Percentiles rank a stretch among this genome's conserved stretches.
Evolutionary conservation across 2,888 invertebrate genomes (phyloP).

Genomic region (Portevinia maculata): DNA sequence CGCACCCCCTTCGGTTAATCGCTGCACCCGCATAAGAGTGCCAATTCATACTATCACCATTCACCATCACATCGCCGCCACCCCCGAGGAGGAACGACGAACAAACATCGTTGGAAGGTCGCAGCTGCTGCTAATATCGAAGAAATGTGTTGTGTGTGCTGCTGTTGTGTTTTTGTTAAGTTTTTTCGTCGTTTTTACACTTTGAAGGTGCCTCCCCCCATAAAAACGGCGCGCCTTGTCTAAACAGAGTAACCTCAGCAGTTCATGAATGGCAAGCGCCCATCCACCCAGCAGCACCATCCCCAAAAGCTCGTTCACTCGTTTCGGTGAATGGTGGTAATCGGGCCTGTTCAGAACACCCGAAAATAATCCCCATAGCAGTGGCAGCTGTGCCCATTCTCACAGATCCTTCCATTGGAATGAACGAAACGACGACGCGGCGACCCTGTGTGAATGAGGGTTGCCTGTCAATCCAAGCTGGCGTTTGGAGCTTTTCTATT

Average conservation of each 20-base stretch:
- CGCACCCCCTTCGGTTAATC: conserved; percentile 67
- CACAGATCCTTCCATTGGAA: conserved; percentile 36
- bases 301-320: conserved; percentile 43
- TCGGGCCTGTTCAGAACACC: conserved; percentile 60
- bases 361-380: conserved; percentile 69
- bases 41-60: conserved; percentile 59
- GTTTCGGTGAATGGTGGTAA: conserved; percentile 33
- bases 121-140: conserved; percentile 74
- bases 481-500: conserved; percentile 73
- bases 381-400: conserved; percentile 68
- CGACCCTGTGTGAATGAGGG: conserved; percentile 61
- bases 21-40: conserved; percentile 73
- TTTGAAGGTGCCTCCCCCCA: conserved; percentile 43
- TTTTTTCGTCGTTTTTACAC: conserved; percentile 69
- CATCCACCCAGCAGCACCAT: conserved; percentile 13
- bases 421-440: background rate
- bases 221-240: conserved; percentile 31
- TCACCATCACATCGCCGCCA: background rate
- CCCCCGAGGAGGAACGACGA: background rate
- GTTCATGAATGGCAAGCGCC: conserved; percentile 69
- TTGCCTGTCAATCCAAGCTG: conserved; percentile 74
- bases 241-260: conserved; percentile 74
- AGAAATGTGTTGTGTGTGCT: conserved; percentile 70
- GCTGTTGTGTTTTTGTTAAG: conserved; percentile 60
- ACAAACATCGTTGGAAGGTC: conserved; percentile 65